These are phyloP conservation scores for Ctenopoma multispine DNA, from an alignment of 2,797 vertebrate species.

Conservation along the genomic window DNA sequence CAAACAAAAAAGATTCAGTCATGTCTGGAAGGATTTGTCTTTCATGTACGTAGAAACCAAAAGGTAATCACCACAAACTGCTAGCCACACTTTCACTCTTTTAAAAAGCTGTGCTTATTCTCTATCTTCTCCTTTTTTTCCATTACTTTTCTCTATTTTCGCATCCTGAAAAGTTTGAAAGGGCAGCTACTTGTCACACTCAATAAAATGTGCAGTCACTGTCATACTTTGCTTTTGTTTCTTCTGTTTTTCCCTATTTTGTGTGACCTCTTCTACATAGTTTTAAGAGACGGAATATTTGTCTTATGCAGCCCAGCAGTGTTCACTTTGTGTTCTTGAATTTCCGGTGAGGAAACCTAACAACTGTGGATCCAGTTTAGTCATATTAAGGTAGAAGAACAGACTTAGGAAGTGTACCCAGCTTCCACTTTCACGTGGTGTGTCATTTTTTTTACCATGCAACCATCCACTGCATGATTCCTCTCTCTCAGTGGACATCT, in stretches of 20 bases:
- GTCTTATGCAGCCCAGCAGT: no score
- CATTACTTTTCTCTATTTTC: constrained; percentile 58
- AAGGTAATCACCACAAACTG: constrained; percentile 66
- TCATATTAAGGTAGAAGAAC: not conserved
- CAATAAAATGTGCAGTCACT: constrained; percentile 80
- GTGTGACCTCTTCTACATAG: not conserved
- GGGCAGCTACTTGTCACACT: constrained; percentile 76
- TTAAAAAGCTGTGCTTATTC: constrained; percentile 49
- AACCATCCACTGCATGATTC: constrained; percentile 5
- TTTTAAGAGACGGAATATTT: not conserved
- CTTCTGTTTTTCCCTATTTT: constrained; percentile 23
- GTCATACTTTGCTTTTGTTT: constrained; percentile 56
- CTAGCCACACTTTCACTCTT: constrained; percentile 62
- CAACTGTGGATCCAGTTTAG: not conserved
- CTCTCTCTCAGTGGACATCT: constrained; percentile 13
- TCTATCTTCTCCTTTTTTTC: constrained; percentile 33
- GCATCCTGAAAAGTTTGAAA: constrained; percentile 66
- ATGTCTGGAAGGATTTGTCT: constrained; percentile 49
- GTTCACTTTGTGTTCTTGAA: not conserved
- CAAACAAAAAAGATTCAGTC: not conserved
- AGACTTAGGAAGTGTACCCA: not conserved
- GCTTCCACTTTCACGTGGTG: not conserved
- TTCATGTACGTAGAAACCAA: constrained; percentile 56
- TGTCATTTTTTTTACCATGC: constrained; percentile 36
- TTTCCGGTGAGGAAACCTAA: no score